Evolutionary conservation across 2,113 vertebrate genomes (phyloP), one percentile per base, ranked within the genome.

Genomic region (Otocyon megalotis): DNA sequence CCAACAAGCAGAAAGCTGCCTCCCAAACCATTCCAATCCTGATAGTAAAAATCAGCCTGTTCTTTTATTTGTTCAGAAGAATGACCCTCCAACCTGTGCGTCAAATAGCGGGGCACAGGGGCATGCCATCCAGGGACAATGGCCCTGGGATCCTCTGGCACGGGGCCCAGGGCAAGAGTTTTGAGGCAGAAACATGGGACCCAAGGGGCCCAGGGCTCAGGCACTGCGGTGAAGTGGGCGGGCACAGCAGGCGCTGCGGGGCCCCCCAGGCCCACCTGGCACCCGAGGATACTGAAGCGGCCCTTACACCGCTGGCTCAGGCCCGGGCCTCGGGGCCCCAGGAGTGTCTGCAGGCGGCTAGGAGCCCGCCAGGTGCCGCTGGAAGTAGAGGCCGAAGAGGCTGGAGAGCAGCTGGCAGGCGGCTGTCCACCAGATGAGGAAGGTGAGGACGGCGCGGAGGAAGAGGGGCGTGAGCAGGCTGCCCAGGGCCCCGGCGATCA

Each of bases 361-460:
- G 92, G 99, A 99, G 35, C 98, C 98, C 43, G 99, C 99, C 86
- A 99, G 98, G 97, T 99, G 99, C 98, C 99, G 99, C 98, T 99
- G 99, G 98, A 99, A 99, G 96, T 99, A 99, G 96, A 99, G 99
- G 56, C 99, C 99, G 0, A 99, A 99, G 96, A 99, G 98, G 90
- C 99, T 99, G 98, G 99, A 99, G 98, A 99, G 98, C 2, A 99
- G 98, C 98, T 99, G 99, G 98, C 99, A 99, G 96, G 99, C 99
- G 0, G 99, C 99, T 22, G 99, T 99, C 99, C 99, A 99, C 99
- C 99, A 99, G 32, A 99, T 99, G 94, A 99, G 97, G 98, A 99
- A 99, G 95, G 99, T 98, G 0, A 99, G 99, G 85, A 99, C 94
- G 0, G 99, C 99, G 0, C 99, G 98, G 97, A 99, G 99, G 98